Evolutionary conservation across 2,797 vertebrate genomes (phyloP), one percentile per base, ranked within the genome.

Genomic region (Alosa sapidissima): DNA sequence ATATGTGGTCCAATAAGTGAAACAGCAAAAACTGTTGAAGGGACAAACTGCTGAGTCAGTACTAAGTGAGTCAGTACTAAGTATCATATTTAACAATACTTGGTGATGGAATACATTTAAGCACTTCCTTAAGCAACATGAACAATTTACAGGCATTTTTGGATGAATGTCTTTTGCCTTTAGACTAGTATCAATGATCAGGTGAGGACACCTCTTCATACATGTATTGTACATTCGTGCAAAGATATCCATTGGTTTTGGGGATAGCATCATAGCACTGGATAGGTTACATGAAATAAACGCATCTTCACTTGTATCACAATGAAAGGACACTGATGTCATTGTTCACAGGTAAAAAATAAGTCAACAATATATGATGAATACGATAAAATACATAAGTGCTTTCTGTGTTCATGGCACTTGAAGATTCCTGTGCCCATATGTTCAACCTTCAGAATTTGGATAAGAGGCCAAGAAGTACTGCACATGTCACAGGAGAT

Each of bases 401-500:
- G 72, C 72, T 78, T 78, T 78, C 68, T 75, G 72, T 45, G 72
- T 78, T 78, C 72, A 78, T 78, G 36, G 72, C 72, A 78, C 72
- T 78, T 78, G 36, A 21, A 78, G 72, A 78, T 78, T 45, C 7
- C 1, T 13, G 10, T 21, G 72, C 16, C 72, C 41, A n/a, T 78
- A 78, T 16, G 16, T 47, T 45, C 19, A 47, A 47, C 72, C 72
- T 78, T 47, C 58, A 45, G 41, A 13, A 78, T 78, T 45, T 78
- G 41, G 72, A 78, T 47, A 36, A 65, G 41, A 78, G 41, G 72
- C 72, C 72, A 47, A 78, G 41, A 78, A 78, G 16, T 47, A 78
- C 72, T 78, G 14, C 72, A 78, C 72, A 47, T 78, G 41, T 78
- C 72, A 78, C 72, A 45, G 36, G 16, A 19, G 72, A 19, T 78